These are phyloP conservation scores for Sigmodon hispidus DNA, from an alignment of 2,113 vertebrate genomes.

Conservation along the genomic window DNA sequence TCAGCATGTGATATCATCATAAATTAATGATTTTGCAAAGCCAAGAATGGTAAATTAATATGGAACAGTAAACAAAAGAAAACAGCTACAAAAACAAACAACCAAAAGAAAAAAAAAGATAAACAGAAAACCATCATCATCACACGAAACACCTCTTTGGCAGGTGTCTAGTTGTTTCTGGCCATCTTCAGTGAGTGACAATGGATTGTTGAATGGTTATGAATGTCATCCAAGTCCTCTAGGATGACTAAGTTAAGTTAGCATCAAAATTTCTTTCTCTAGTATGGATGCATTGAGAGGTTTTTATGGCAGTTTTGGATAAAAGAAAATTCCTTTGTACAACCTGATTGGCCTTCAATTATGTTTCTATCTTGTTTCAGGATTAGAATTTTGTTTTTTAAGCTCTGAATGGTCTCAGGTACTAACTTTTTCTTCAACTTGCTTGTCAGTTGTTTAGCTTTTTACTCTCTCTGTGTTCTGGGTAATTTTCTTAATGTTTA, in stretches of 20 bases:
- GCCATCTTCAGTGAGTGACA: not conserved
- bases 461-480: not conserved
- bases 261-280: not conserved
- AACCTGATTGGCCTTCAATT: not conserved
- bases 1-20: not conserved
- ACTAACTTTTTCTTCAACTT: not conserved
- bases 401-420: too few relatives aligned
- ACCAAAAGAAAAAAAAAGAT: not conserved
- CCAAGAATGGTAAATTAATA: not conserved
- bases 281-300: not conserved
- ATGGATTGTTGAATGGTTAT: not conserved
- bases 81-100: not conserved
- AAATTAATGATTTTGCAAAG: not conserved
- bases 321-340: not conserved
- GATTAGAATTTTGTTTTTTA: not conserved
- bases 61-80: not conserved
- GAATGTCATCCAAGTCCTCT: not conserved
- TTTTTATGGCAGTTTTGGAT: not conserved
- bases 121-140: not conserved
- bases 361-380: not conserved
- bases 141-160: not conserved
- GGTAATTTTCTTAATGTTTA: not conserved
- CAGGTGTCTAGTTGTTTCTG: not conserved
- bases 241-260: not conserved
- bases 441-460: not conserved